Conservation (phyloP, 2,888 invertebrate species). For the Drosophila stalkeri region DNA sequence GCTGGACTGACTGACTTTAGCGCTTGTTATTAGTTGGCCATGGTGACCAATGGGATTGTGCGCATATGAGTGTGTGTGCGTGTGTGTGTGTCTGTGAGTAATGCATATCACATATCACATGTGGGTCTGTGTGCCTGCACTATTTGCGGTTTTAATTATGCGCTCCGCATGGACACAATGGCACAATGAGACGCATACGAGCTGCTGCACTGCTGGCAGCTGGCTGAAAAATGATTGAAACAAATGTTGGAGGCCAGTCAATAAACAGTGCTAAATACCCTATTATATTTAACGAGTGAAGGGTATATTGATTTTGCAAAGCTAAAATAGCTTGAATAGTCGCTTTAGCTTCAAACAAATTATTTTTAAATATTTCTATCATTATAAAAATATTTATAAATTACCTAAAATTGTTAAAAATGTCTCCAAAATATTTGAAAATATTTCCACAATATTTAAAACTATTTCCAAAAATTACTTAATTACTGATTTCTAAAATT, state of each 20-base stretch:
- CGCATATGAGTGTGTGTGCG: not conserved
- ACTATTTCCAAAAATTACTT: no score
- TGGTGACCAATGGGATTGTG: conserved; percentile 50
- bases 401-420: no score
- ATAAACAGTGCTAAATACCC: conserved; percentile 42
- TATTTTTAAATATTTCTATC: no score
- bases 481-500: not conserved
- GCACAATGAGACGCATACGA: conserved; percentile 43
- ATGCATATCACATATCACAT: conserved; percentile 31
- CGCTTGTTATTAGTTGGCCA: conserved; percentile 48
- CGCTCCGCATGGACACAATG: conserved; percentile 50
- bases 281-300: not conserved
- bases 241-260: conserved; percentile 38
- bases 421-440: no score
- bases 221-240: conserved; percentile 54
- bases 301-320: not conserved
- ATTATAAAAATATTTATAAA: not conserved
- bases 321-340: not conserved
- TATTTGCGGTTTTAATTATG: conserved; percentile 64
- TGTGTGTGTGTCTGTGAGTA: conserved; percentile 6
- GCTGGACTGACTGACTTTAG: conserved; percentile 49
- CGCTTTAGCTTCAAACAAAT: not conserved
- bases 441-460: no score
- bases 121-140: conserved; percentile 36
- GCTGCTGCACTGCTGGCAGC: conserved; percentile 22